Evolutionary conservation across 1,140 invertebrate genomes (phyloP).

Genomic region (Drosophila paulistorum): DNA sequence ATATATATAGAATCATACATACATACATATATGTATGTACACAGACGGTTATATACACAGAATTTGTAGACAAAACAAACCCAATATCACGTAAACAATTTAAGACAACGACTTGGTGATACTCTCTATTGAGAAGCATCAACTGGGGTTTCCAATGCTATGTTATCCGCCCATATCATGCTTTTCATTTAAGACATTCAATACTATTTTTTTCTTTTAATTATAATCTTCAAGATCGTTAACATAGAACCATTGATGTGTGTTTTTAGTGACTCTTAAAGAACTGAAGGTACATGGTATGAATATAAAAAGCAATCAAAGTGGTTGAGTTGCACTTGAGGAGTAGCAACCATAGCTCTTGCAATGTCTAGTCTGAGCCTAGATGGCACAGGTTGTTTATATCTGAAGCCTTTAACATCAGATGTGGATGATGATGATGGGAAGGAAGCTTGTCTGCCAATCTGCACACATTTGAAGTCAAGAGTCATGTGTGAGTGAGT

Average conservation of each 20-base stretch:
- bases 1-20: slow-evolving; percentile 16
- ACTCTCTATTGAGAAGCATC: too few species aligned
- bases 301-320: neutral
- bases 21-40: too few species aligned
- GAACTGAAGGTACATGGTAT: neutral
- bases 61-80: neutral
- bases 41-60: too few species aligned
- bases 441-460: slow-evolving; percentile 41
- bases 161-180: too few species aligned
- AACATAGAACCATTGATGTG: too few species aligned
- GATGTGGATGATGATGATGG: neutral
- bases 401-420: neutral
- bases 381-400: neutral
- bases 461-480: slow-evolving; percentile 16
- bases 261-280: too few species aligned
- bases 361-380: neutral
- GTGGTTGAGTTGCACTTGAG: neutral
- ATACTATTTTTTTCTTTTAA: too few species aligned
- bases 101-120: too few species aligned
- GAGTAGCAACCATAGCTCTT: neutral
- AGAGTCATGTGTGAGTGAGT: slow-evolving; percentile 31
- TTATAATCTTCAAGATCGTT: too few species aligned
- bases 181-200: too few species aligned
- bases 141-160: too few species aligned
- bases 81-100: too few species aligned